Evolutionary conservation across 2,888 invertebrate genomes (phyloP).

Genomic region (Steinernema carpocapsae): DNA sequence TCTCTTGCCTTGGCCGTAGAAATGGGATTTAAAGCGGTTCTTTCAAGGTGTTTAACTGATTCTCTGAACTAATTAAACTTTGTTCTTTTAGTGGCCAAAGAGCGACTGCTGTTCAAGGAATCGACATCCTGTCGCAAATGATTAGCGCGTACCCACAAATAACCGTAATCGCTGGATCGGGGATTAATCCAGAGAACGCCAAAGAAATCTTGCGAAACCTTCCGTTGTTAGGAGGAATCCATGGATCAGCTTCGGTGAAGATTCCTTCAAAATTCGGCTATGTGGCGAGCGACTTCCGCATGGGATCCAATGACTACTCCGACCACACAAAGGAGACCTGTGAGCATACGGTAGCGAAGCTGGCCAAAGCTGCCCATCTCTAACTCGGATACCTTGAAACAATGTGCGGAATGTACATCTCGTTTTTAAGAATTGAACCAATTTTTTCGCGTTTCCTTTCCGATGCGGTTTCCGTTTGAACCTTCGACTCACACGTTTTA

Average conservation of each 20-base stretch:
- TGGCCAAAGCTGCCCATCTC: not conserved
- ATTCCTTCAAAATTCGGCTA: not conserved
- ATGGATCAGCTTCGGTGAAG: not conserved
- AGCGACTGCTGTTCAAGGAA: conserved; percentile 49
- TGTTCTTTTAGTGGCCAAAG: conserved; percentile 46
- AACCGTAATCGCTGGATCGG: conserved; percentile 36
- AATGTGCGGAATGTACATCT: too few relatives aligned
- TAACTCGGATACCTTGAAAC: too few relatives aligned
- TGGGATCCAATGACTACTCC: not conserved
- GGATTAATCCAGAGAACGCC: conserved; percentile 35
- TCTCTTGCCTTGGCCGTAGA: conserved; percentile 44
- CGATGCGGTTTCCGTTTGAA: conserved; percentile 5
- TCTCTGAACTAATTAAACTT: not conserved
- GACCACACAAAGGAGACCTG: not conserved
- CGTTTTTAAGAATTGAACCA: not conserved
- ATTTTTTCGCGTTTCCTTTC: conserved; percentile 2
- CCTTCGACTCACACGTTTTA: not conserved
- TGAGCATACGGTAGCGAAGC: not conserved
- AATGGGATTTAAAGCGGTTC: conserved; percentile 50
- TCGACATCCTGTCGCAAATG: conserved; percentile 45
- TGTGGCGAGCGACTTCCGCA: not conserved
- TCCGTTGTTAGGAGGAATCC: not conserved
- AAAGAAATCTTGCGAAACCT: not conserved
- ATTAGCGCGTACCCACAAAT: conserved; percentile 27
- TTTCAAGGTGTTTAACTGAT: conserved; percentile 42